phyloP scores from a whole-genome alignment of 2,797 vertebrate genomes.

The Pangasius mekongensis region DNA sequence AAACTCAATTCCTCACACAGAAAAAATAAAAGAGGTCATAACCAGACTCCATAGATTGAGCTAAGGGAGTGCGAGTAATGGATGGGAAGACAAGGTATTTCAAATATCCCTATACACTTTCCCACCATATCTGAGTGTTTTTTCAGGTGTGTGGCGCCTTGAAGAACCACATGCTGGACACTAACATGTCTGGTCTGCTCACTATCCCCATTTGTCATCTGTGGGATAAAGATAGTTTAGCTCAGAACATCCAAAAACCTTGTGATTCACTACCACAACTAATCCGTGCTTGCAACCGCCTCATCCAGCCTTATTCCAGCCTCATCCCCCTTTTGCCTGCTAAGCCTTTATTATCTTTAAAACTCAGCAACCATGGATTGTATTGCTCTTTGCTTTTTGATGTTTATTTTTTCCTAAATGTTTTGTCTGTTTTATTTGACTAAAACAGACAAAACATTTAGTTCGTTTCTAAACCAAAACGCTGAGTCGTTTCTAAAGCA shows the following conservation, averaged over 20 bases:
- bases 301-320: neutral
- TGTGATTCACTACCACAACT: neutral
- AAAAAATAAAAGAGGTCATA: slow-evolving; percentile 8
- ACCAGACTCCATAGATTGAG: neutral
- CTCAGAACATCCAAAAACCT: neutral
- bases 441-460: too few relatives aligned
- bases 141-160: slow-evolving; percentile 9
- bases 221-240: neutral
- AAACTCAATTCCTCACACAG: neutral
- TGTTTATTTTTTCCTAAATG: neutral
- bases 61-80: neutral
- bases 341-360: neutral
- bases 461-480: too few relatives aligned
- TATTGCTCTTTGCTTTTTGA: neutral
- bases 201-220: neutral
- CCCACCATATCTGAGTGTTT: slow-evolving; percentile 8
- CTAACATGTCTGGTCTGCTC: neutral
- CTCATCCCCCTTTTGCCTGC: neutral
- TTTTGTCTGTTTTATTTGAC: neutral
- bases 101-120: slow-evolving; percentile 7
- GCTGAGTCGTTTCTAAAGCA: neutral
- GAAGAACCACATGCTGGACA: neutral
- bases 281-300: neutral
- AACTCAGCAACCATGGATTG: neutral
- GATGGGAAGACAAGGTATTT: neutral